Evolutionary conservation across 2,797 vertebrate genomes (phyloP).

Genomic region (Accipiter badius): DNA sequence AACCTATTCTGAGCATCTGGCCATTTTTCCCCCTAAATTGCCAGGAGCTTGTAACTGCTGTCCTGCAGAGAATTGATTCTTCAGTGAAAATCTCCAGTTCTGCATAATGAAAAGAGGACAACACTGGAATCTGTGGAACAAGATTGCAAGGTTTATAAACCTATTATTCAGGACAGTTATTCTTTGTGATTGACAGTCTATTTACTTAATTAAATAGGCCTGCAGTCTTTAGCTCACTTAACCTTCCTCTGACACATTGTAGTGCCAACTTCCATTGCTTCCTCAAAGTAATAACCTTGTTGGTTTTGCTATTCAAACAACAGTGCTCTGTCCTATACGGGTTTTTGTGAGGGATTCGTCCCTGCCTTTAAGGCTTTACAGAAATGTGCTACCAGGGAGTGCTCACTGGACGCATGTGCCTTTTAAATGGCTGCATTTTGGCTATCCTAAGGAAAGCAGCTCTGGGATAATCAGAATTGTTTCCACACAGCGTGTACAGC

Average conservation of each 20-base stretch:
- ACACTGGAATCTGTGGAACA: rapidly evolving
- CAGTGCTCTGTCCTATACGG: not conserved
- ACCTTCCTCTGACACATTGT: not conserved
- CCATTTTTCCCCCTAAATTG: not conserved
- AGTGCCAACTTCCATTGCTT: not conserved
- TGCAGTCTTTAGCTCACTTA: not conserved
- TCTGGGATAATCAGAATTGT: not conserved
- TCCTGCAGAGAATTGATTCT: not conserved
- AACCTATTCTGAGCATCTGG: not conserved
- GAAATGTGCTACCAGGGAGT: not conserved
- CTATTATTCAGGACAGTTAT: not conserved
- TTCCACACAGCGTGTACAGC: not conserved
- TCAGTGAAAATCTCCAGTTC: not conserved
- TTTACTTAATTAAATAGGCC: constrained; percentile 10
- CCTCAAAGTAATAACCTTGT: not conserved
- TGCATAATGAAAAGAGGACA: not conserved
- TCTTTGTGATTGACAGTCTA: not conserved
- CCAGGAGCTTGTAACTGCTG: not conserved
- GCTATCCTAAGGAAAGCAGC: not conserved
- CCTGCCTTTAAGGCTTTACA: not conserved
- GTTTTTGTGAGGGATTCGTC: not conserved
- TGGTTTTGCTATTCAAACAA: not conserved
- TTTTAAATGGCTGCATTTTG: not conserved
- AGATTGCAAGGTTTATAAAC: not conserved
- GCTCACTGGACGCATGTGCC: not conserved